These are phyloP conservation scores for Onthophagus sagittarius DNA, from an alignment of 2,888 invertebrate species.

Conservation along the genomic window DNA sequence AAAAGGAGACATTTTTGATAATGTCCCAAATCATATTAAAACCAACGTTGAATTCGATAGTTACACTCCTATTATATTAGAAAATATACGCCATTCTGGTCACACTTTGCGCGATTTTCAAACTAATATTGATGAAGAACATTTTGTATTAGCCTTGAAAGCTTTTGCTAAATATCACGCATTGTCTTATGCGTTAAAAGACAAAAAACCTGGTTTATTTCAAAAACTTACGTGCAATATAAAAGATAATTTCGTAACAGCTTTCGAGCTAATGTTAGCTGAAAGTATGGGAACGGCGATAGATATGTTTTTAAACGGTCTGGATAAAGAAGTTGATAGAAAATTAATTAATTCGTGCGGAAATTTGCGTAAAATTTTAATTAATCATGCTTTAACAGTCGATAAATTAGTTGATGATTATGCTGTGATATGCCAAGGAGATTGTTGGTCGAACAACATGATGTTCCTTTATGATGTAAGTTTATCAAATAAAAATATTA, in stretches of 20 bases:
- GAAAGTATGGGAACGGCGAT: conserved; percentile 1
- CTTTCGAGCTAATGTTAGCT: conserved; percentile 17
- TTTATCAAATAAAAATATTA: not conserved
- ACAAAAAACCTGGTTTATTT: conserved; percentile 31
- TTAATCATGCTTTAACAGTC: not conserved
- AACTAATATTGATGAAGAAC: conserved; percentile 38
- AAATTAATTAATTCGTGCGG: conserved; percentile 13
- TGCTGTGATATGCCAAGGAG: conserved; percentile 23
- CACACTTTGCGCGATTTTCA: conserved; percentile 39
- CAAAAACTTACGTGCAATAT: not conserved
- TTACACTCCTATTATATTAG: conserved; percentile 29
- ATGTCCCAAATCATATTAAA: conserved; percentile 24
- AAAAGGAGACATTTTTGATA: conserved; percentile 10
- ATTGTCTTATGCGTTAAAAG: conserved; percentile 35
- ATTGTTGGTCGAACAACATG: conserved; percentile 29
- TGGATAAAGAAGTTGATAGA: conserved; percentile 8
- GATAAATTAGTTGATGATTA: conserved; percentile 1
- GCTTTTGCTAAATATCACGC: conserved; percentile 40
- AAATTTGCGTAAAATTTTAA: conserved; percentile 9
- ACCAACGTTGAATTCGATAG: conserved; percentile 20
- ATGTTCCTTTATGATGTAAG: conserved; percentile 26
- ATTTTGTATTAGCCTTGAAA: conserved; percentile 34
- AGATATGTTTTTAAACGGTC: not conserved
- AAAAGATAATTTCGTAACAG: not conserved
- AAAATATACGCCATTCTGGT: conserved; percentile 34